Base-by-base conservation (phyloP, 2,888 invertebrate genomes). In the Lydus trimaculatus region DNA sequence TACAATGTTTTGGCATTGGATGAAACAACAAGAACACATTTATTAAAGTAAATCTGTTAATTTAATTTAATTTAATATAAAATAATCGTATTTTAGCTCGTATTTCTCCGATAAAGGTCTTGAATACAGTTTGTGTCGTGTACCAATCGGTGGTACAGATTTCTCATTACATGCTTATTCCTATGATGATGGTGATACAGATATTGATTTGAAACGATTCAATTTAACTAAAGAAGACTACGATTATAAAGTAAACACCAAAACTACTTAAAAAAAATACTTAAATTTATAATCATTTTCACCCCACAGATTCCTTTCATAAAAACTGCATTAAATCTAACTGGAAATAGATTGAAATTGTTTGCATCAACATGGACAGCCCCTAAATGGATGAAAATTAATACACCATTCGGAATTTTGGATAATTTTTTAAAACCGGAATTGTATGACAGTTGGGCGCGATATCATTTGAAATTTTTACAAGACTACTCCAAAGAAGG, bases 111-210 rank as follows among this genome's bases (percentile, higher is more conserved):
- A 66, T 4, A 15, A 71, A n/a, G 71, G 71, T 6, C 33, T 66
- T 17, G 71, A 71, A 31, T 97, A 95, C 84, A 92, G 90, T 75
- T 81, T 96, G 75, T 91, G 92, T 48, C 88, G 97, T 48, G 89
- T 95, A 15, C 93, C 96, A 0, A 94, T 97, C 70, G 96, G 90
- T 1, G 95, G 96, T 9, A 89, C 90, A 62, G 97, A 97, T 84
- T 97, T 96, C 83, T 97, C 96, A 0, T 89, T 90, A 0, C 89
- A 88, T 62, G 87, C 90, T 0, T 97, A 97, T 87, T 91, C 95
- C 0, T 95, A 95, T 81, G 92, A 93, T 79, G 78, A 78, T 62
- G 87, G 94, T 80, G 92, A 92, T 78, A 58, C 17, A 31, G 87
- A 88, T 0, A 81, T 83, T 76, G 81, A 85, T 0, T 85, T 96